Evolutionary conservation across 2,888 invertebrate genomes (phyloP).

Genomic region (Drosophila putrida): DNA sequence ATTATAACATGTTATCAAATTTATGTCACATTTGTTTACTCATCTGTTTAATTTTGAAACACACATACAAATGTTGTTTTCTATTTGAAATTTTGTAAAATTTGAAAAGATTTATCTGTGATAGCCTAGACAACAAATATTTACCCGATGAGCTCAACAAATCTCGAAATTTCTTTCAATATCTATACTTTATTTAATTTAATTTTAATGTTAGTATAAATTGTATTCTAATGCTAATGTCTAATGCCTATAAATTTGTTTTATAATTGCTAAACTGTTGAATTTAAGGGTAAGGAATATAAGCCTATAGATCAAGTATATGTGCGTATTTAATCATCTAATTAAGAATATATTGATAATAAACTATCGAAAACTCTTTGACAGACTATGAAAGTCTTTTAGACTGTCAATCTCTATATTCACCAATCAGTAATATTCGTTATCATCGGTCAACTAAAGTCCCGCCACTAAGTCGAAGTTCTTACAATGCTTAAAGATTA

Average conservation of each 20-base stretch:
- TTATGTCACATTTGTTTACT: background rate
- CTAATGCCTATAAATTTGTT: no score
- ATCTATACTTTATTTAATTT: no score
- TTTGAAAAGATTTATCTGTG: no score
- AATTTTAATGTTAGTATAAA: no score
- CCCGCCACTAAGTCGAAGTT: background rate
- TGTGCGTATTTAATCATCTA: background rate
- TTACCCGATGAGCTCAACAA: no score
- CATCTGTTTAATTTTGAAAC: background rate
- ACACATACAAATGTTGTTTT: background rate
- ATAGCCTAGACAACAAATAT: no score
- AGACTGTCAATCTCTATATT: background rate
- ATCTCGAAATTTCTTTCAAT: no score
- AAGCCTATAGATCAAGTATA: background rate
- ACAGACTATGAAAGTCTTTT: background rate
- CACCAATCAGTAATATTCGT: background rate
- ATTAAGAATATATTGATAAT: background rate
- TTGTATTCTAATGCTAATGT: no score
- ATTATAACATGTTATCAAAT: conserved; percentile 1
- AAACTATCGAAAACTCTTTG: background rate
- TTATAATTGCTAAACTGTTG: no score
- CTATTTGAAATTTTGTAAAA: no score
- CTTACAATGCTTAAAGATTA: conserved; percentile 10
- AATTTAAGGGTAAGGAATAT: no score
- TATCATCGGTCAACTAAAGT: background rate